phyloP scores from a whole-genome alignment of 2,888 invertebrate genomes.

The Cartodere bifasciata region DNA sequence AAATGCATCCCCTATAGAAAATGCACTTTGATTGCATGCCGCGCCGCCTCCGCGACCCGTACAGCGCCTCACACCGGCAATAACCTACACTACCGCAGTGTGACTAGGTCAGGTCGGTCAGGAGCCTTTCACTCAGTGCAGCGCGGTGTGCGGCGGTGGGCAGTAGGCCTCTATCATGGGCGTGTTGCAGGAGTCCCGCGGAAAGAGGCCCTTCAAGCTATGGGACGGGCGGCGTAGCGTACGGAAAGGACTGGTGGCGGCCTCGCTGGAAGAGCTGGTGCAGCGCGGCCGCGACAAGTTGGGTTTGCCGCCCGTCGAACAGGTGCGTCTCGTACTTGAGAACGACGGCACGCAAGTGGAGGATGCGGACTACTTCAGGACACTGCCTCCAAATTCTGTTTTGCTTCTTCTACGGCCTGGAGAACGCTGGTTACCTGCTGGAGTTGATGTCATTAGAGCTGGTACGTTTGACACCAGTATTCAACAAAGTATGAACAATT shows the following conservation, averaged over 20 bases:
- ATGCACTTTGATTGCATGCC: too few species aligned
- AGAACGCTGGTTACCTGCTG: conserved; percentile 88
- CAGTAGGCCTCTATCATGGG: too few species aligned
- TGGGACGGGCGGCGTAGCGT: conserved; percentile 92
- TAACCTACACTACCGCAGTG: too few species aligned
- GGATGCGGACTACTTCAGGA: conserved; percentile 92
- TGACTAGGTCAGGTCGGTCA: conserved; percentile 27
- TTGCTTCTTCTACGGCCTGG: conserved; percentile 78
- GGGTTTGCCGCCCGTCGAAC: conserved; percentile 74
- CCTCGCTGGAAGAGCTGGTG: conserved; percentile 71
- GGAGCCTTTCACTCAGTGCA: too few species aligned
- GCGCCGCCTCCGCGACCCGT: too few species aligned
- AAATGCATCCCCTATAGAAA: too few species aligned
- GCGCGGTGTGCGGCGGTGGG: too few species aligned
- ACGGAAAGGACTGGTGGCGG: conserved; percentile 85
- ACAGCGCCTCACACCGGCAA: too few species aligned
- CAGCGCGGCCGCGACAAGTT: conserved; percentile 74
- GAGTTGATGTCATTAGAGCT: conserved; percentile 89
- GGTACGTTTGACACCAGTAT: too few species aligned
- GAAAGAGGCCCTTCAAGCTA: conserved; percentile 94
- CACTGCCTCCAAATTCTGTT: conserved; percentile 82
- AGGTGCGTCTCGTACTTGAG: conserved; percentile 82
- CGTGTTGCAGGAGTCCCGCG: conserved; percentile 81
- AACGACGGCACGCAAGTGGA: conserved; percentile 95
- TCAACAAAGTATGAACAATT: too few species aligned